phyloP scores from a whole-genome alignment of 2,113 vertebrate species.

The Gasterosteus aculeatus region DNA sequence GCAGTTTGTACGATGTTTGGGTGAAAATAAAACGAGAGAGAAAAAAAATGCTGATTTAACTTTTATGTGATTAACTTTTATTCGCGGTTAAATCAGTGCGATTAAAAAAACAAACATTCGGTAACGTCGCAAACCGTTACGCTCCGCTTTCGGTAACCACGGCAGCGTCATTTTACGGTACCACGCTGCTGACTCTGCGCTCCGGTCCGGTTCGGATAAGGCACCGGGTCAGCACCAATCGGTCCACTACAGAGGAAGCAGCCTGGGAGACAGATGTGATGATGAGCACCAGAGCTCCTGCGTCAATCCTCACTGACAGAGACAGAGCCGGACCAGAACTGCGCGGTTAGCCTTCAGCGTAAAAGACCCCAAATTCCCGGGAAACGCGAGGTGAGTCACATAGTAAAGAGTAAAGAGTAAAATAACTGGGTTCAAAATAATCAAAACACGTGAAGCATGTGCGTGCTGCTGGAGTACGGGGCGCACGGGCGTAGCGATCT shows the following conservation, averaged over 20 bases:
- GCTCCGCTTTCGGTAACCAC: not conserved
- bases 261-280: not conserved
- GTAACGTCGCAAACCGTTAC: not conserved
- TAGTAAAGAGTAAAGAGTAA: no score
- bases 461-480: no score
- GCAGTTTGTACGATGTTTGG: not conserved
- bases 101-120: not conserved
- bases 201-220: constrained; percentile 39
- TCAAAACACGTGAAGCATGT: no score
- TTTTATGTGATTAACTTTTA: not conserved
- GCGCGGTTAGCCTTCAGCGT: constrained; percentile 7
- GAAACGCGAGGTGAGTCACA: constrained; percentile 13
- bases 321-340: not conserved
- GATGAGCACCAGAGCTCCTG: constrained; percentile 23
- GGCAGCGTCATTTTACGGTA: constrained; percentile 29
- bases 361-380: not conserved
- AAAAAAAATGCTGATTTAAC: not conserved
- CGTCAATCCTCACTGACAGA: constrained; percentile 23
- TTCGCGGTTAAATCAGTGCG: not conserved
- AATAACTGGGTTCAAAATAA: not conserved
- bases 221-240: constrained; percentile 9
- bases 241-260: constrained; percentile 17
- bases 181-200: constrained; percentile 58
- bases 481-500: no score
- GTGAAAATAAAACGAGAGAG: not conserved